Base-by-base conservation (phyloP, 1,140 invertebrate species). In the Galendromus occidentalis region DNA sequence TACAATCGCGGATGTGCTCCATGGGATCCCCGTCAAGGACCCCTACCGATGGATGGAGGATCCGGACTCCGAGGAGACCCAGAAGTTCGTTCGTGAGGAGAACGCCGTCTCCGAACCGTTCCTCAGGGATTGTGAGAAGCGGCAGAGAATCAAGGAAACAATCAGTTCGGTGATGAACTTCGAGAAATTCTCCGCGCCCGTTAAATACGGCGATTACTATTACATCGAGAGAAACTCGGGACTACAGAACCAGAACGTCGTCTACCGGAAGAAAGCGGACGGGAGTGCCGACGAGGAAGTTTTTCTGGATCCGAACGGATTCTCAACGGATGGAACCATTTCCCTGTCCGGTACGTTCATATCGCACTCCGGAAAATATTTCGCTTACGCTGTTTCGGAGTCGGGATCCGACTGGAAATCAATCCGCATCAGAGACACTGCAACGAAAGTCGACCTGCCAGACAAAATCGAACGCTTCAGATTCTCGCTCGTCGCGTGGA, bases 31-130 rank as follows among this genome's bases (percentile, higher is more conserved):
- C 89, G 80, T 97, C 67, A 67, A 75, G 68, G 94, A 98, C 79
- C 88, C 91, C 0, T 98, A 98, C 75, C 83, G 92, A 51, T 98
- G 91, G 91, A 75, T 98, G 25, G 95, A 98, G 78, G 86, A 98
- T 78, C 91, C 93, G 0, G 90, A 98, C 74, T 80, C 85, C 0
- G 81, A 86, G 68, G 91, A 97, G 77, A 96, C 92, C 0, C 86
- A 90, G 76, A 78, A 82, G 47, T 98, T 91, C 81, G 87, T 98
- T 39, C 84, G 92, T 66, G 83, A 83, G 12, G 87, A 98, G 76
- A 98, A 98, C 81, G 82, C 83, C 25, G 80, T 98, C 18, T 91
- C 91, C 12, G 77, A 80, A 63, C 89, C 91, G 1, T 98, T 85
- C 76, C 78, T 98, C 5, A 80, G 88, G 68, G 78, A 80, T 20